Conservation (phyloP, 2,113 vertebrate genomes). For the Anhinga rufa region DNA sequence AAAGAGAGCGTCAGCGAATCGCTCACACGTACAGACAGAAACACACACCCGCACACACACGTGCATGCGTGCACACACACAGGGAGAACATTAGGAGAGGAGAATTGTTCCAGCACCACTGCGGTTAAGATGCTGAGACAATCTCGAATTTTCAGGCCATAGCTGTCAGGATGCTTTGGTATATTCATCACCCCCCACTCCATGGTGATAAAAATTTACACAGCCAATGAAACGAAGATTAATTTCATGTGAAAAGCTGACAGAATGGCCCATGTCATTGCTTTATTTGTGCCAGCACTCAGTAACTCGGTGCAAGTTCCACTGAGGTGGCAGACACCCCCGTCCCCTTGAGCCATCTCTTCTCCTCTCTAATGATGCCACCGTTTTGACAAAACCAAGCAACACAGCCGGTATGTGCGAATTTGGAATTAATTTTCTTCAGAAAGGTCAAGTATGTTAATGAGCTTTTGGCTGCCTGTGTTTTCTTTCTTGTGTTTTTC, state of each 20-base stretch:
- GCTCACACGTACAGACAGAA: not conserved
- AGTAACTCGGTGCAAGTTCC: constrained; percentile 64
- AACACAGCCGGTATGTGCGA: constrained; percentile 73
- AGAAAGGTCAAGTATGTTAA: constrained; percentile 77
- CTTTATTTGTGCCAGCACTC: constrained; percentile 69
- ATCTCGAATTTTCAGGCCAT: constrained; percentile 58
- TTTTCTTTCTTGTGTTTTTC: not conserved
- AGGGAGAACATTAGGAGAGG: not conserved
- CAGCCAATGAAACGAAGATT: constrained; percentile 69
- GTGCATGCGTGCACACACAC: not conserved
- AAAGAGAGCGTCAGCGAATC: not conserved
- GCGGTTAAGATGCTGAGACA: constrained; percentile 54
- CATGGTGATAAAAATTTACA: constrained; percentile 70
- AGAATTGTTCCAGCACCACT: constrained; percentile 31
- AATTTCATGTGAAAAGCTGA: constrained; percentile 77
- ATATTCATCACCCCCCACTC: constrained; percentile 55
- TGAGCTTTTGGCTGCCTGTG: constrained; percentile 60
- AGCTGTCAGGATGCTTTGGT: constrained; percentile 69
- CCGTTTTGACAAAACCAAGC: constrained; percentile 75
- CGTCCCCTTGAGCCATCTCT: constrained; percentile 72
- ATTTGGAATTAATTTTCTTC: constrained; percentile 79
- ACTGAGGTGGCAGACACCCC: constrained; percentile 75
- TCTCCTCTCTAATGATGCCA: constrained; percentile 76
- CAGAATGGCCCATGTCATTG: constrained; percentile 73
- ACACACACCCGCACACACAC: not conserved